Conservation (phyloP, 2,113 vertebrate species). For the Vimba vimba region DNA sequence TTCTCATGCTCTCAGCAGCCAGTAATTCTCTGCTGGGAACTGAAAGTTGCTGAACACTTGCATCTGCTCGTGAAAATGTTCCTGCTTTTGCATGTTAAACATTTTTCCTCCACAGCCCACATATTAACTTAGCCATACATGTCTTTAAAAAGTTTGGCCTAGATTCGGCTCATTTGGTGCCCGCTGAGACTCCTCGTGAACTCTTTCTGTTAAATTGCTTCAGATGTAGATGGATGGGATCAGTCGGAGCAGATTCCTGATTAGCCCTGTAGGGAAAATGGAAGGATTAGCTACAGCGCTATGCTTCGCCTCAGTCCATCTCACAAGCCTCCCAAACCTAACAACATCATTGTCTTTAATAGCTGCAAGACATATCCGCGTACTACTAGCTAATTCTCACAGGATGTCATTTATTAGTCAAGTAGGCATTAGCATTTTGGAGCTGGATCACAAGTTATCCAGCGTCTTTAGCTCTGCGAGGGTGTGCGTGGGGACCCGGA, state of each 20-base stretch:
- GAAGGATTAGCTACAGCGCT: slow-evolving; percentile 79
- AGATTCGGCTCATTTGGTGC: slow-evolving; percentile 55
- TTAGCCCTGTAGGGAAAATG: slow-evolving; percentile 69
- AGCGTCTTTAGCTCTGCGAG: slow-evolving; percentile 61
- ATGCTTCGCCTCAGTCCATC: slow-evolving; percentile 67
- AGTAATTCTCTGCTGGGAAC: neutral
- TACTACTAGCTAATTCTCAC: slow-evolving; percentile 64
- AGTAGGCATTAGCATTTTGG: slow-evolving; percentile 55
- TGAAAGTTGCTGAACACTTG: neutral
- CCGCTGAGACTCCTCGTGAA: slow-evolving; percentile 40
- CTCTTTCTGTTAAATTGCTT: slow-evolving; percentile 52
- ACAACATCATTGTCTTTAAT: slow-evolving; percentile 73
- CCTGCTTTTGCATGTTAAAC: neutral
- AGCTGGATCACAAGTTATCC: slow-evolving; percentile 59
- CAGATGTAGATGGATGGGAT: slow-evolving; percentile 67
- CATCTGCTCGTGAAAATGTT: neutral
- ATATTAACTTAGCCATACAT: slow-evolving; percentile 28
- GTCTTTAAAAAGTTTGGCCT: slow-evolving; percentile 48
- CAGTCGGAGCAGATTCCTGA: slow-evolving; percentile 51
- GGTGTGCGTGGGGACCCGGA: slow-evolving; percentile 47
- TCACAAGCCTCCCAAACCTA: slow-evolving; percentile 71
- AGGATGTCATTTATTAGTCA: slow-evolving; percentile 63
- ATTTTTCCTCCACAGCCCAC: neutral
- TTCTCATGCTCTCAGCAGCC: neutral
- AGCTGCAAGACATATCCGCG: slow-evolving; percentile 66